Evolutionary conservation across 2,797 vertebrate genomes (phyloP).

Genomic region (Netta rufina): DNA sequence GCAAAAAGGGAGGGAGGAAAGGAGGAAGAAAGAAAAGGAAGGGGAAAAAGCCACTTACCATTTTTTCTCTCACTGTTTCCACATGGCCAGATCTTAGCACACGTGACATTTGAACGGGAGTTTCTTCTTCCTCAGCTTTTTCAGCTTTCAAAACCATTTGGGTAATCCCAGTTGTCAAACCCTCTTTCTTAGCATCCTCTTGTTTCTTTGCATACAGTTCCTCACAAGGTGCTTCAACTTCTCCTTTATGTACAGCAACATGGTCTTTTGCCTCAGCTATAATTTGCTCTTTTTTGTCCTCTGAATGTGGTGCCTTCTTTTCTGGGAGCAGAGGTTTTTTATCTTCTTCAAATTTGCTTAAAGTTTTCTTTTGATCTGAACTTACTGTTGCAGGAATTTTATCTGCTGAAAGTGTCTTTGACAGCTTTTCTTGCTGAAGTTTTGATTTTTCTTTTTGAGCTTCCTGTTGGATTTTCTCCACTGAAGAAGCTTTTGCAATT

Average conservation of each 20-base stretch:
- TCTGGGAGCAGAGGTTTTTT: slow-evolving; percentile 61
- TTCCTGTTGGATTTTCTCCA: slow-evolving; percentile 60
- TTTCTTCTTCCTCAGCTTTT: slow-evolving; percentile 47
- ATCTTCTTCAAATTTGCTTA: slow-evolving; percentile 77
- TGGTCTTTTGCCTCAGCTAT: background rate
- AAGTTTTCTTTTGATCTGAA: slow-evolving; percentile 65
- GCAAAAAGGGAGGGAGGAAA: background rate
- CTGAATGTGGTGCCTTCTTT: slow-evolving; percentile 63
- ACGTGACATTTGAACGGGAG: slow-evolving; percentile 39
- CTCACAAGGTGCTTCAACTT: slow-evolving; percentile 25
- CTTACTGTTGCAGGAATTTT: slow-evolving; percentile 33
- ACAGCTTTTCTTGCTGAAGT: slow-evolving; percentile 15
- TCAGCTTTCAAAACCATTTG: slow-evolving; percentile 54
- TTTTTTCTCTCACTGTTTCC: slow-evolving; percentile 77
- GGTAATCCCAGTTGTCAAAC: slow-evolving; percentile 37
- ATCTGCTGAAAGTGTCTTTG: slow-evolving; percentile 53
- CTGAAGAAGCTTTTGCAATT: slow-evolving; percentile 42
- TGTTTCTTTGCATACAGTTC: slow-evolving; percentile 28
- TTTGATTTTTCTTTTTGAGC: slow-evolving; percentile 41
- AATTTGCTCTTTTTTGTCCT: slow-evolving; percentile 37
- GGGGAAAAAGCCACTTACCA: slow-evolving; percentile 72
- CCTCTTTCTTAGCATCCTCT: slow-evolving; percentile 31
- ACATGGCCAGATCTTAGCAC: slow-evolving; percentile 70
- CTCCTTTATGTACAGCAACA: slow-evolving; percentile 14
- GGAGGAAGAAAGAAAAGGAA: no score